Conservation (phyloP, 23 tunicate species). For the Oikopleura vanhoeffeni region DNA sequence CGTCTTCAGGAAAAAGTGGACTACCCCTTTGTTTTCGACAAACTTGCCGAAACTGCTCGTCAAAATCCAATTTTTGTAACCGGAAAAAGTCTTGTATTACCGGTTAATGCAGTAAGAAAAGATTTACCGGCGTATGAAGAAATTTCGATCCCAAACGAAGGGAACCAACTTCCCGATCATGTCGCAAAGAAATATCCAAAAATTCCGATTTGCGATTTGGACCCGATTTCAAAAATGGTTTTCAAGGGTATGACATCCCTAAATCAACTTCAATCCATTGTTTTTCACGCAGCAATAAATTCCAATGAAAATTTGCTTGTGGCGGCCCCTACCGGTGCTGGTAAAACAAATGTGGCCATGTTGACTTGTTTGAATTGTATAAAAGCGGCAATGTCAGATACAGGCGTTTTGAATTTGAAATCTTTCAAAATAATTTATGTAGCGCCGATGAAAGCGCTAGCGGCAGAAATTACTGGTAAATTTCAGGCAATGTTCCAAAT, state of each 20-base stretch:
- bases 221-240: slow-evolving; percentile 47
- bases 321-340: slow-evolving; percentile 99
- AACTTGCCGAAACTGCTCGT: neutral
- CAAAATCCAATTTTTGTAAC: neutral
- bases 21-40: neutral
- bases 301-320: slow-evolving; percentile 82
- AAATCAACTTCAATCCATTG: slow-evolving; percentile 76
- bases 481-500: no score
- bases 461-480: slow-evolving; percentile 82
- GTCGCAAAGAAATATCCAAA: neutral
- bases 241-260: slow-evolving; percentile 55
- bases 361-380: slow-evolving; percentile 56
- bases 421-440: slow-evolving; percentile 88
- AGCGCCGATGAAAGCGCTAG: slow-evolving; percentile 98
- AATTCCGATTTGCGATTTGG: neutral
- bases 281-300: slow-evolving; percentile 50
- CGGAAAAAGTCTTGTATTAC: neutral
- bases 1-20: neutral
- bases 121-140: neutral
- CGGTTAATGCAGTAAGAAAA: neutral
- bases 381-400: slow-evolving; percentile 27
- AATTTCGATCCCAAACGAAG: neutral
- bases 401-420: slow-evolving; percentile 52
- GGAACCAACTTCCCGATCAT: neutral
- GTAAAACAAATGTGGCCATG: slow-evolving; percentile 99